Percentiles rank a stretch among this genome's conserved stretches.
These are phyloP conservation scores for Chromoteleia sp. DNA, from an alignment of 2,888 invertebrate species.

Conservation along the genomic window DNA sequence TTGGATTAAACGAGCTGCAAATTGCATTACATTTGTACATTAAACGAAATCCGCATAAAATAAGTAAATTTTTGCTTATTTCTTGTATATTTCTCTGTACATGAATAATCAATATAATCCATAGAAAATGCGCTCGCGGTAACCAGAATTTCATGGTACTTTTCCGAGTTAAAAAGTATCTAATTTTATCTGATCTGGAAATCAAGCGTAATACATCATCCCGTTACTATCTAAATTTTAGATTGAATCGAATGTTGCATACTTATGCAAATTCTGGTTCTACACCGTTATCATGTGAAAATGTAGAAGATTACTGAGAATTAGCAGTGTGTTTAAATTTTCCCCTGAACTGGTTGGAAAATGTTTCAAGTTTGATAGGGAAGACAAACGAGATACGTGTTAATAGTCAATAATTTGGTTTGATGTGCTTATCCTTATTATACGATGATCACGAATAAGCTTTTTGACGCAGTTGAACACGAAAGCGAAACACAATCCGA, in stretches of 20 bases:
- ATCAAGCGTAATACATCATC: no score
- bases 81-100: no score
- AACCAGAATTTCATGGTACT: no score
- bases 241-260: neutral
- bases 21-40: no score
- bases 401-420: conserved; percentile 22
- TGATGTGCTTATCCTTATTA: conserved; percentile 90
- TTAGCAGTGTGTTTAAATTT: conserved; percentile 4
- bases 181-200: no score
- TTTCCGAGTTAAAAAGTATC: no score
- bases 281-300: conserved; percentile 4
- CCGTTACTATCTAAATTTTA: neutral
- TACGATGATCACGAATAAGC: conserved; percentile 93
- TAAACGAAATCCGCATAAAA: no score
- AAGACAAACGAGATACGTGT: neutral
- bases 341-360: neutral
- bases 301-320: conserved; percentile 1
- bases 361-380: no score
- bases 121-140: no score
- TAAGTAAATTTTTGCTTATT: no score
- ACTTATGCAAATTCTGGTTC: neutral
- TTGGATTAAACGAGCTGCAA: no score
- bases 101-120: no score
- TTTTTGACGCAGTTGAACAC: conserved; percentile 95
- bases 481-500: conserved; percentile 95